phyloP scores from a whole-genome alignment of 64 coral and sea anemone species.

The Astreopora myriophthalma region DNA sequence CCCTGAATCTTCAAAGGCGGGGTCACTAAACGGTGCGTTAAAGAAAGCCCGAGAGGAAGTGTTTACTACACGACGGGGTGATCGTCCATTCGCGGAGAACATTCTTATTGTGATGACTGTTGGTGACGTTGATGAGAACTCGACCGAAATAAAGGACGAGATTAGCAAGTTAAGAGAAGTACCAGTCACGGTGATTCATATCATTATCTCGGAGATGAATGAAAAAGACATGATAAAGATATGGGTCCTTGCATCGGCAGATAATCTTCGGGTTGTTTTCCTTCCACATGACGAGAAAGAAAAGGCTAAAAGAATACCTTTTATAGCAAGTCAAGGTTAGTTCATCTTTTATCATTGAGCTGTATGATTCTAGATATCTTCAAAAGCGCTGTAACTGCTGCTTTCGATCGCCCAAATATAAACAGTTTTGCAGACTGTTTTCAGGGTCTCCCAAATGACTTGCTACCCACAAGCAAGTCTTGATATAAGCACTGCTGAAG shows the following conservation, averaged over 20 bases:
- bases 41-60: constrained; percentile 69
- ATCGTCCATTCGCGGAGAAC: constrained; percentile 72
- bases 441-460: too few species aligned
- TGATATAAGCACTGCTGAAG: too few species aligned
- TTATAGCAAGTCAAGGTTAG: constrained; percentile 68
- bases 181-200: constrained; percentile 71
- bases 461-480: too few species aligned
- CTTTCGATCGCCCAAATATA: too few species aligned
- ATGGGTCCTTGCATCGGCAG: constrained; percentile 75
- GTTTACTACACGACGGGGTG: constrained; percentile 60
- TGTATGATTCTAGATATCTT: background rate
- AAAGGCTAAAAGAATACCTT: constrained; percentile 20
- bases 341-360: background rate
- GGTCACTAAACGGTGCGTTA: background rate
- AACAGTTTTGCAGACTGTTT: too few species aligned
- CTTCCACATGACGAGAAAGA: constrained; percentile 16
- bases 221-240: constrained; percentile 20
- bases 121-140: constrained; percentile 27
- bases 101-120: constrained; percentile 72
- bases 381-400: too few species aligned
- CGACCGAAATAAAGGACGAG: constrained; percentile 39
- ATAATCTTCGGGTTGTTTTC: constrained; percentile 62
- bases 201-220: constrained; percentile 48
- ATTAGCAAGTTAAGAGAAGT: constrained; percentile 60
- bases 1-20: background rate